Percentiles rank a stretch among this genome's conserved stretches.
Conservation (phyloP, 2,113 vertebrate genomes). For the Xiphias gladius region DNA sequence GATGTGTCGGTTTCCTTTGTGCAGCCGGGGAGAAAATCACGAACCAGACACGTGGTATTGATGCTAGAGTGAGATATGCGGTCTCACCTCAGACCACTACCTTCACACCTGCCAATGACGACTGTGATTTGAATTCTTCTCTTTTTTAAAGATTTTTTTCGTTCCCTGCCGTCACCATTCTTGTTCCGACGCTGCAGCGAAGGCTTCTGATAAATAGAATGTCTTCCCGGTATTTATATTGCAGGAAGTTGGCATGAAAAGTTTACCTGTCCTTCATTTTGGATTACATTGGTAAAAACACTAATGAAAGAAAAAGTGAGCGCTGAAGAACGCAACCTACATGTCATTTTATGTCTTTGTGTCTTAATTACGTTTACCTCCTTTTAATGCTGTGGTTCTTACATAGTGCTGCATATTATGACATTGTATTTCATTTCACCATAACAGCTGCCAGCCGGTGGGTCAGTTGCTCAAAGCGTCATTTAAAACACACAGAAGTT, state of each 20-base stretch:
- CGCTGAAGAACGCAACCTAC: no score
- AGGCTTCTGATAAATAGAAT: neutral
- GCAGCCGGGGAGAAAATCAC: neutral
- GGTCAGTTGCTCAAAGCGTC: no score
- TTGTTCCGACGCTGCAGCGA: neutral
- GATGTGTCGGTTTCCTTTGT: conserved; percentile 10
- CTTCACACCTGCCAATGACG: neutral
- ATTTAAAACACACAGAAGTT: no score
- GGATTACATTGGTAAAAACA: neutral
- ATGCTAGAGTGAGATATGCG: neutral
- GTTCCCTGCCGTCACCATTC: neutral
- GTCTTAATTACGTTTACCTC: no score
- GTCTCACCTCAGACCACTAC: neutral
- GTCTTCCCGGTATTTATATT: neutral
- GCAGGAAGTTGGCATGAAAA: no score
- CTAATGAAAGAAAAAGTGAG: no score
- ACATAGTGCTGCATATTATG: no score
- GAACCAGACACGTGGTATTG: neutral
- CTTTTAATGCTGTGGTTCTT: no score
- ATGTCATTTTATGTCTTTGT: no score
- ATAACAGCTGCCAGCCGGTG: no score
- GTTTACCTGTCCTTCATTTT: no score
- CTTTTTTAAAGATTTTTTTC: neutral
- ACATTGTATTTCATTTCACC: no score
- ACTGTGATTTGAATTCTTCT: neutral